A percentile compares a stretch with the other conserved stretches of the same genome.
phyloP scores from a whole-genome alignment of 2,113 vertebrate species.

The Anguilla rostrata region DNA sequence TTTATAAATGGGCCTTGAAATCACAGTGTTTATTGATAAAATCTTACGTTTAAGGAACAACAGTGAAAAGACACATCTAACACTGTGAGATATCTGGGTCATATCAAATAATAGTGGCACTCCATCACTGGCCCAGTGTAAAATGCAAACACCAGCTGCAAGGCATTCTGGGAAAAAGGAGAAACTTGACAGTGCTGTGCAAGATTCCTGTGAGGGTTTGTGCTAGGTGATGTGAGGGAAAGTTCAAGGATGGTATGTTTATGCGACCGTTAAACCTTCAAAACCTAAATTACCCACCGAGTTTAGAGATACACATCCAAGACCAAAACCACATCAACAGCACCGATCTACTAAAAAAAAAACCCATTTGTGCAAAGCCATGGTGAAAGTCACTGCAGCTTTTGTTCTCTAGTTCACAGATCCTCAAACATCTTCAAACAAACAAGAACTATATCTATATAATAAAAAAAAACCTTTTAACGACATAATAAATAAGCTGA shows the following conservation, averaged over 20 bases:
- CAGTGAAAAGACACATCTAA: neutral
- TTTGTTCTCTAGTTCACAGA: neutral
- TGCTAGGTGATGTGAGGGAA: slow-evolving; percentile 35
- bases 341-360: neutral
- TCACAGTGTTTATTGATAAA: neutral
- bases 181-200: slow-evolving; percentile 52
- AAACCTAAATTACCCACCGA: too few relatives aligned
- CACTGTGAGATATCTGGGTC: neutral
- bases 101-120: neutral
- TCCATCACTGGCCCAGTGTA: neutral
- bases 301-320: neutral
- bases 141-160: neutral
- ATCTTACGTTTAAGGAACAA: neutral
- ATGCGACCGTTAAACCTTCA: neutral
- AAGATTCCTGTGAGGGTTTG: slow-evolving; percentile 62
- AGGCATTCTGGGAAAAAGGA: neutral
- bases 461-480: neutral
- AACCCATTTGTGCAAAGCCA: neutral
- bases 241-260: neutral
- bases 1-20: neutral
- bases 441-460: neutral
- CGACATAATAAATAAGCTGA: neutral
- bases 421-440: neutral
- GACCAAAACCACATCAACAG: neutral
- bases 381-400: neutral